These are phyloP conservation scores for Synergus gifuensis DNA, from an alignment of 2,888 invertebrate genomes.

Conservation along the genomic window DNA sequence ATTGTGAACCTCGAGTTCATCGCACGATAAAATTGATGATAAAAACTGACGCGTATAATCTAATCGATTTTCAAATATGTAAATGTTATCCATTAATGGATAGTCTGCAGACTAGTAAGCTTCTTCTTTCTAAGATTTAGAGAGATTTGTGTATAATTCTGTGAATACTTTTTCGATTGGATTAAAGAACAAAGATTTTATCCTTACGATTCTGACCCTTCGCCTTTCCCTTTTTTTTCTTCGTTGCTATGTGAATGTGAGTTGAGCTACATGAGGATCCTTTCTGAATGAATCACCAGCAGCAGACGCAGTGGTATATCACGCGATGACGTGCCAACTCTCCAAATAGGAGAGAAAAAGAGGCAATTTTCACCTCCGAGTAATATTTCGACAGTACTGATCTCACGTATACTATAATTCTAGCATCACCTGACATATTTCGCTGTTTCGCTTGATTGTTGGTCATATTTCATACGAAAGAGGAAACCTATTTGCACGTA, in stretches of 20 bases:
- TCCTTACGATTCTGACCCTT: background rate
- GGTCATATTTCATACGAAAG: slow-evolving; percentile 18
- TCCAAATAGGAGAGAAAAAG: slow-evolving; percentile 35
- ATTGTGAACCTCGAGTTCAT: slow-evolving; percentile 17
- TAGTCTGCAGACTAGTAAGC: background rate
- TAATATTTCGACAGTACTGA: slow-evolving; percentile 35
- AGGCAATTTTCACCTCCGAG: slow-evolving; percentile 29
- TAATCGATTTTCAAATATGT: slow-evolving; percentile 23
- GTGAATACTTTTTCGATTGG: background rate
- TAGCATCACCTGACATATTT: slow-evolving; percentile 29
- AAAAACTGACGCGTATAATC: slow-evolving; percentile 16
- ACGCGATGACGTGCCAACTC: slow-evolving; percentile 37
- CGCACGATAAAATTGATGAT: slow-evolving; percentile 35
- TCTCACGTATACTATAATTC: slow-evolving; percentile 28
- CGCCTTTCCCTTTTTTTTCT: background rate
- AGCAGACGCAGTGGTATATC: slow-evolving; percentile 22
- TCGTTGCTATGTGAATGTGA: background rate
- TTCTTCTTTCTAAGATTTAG: background rate
- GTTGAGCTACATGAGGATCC: slow-evolving; percentile 1
- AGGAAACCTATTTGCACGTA: slow-evolving; percentile 12
- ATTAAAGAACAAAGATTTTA: slow-evolving; percentile 12
- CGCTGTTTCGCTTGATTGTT: slow-evolving; percentile 26
- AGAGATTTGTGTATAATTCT: background rate
- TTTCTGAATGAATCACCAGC: slow-evolving; percentile 32
- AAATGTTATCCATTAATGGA: slow-evolving; percentile 8